phyloP scores from a whole-genome alignment of 2,888 invertebrate species.

The Trisateles emortualis region DNA sequence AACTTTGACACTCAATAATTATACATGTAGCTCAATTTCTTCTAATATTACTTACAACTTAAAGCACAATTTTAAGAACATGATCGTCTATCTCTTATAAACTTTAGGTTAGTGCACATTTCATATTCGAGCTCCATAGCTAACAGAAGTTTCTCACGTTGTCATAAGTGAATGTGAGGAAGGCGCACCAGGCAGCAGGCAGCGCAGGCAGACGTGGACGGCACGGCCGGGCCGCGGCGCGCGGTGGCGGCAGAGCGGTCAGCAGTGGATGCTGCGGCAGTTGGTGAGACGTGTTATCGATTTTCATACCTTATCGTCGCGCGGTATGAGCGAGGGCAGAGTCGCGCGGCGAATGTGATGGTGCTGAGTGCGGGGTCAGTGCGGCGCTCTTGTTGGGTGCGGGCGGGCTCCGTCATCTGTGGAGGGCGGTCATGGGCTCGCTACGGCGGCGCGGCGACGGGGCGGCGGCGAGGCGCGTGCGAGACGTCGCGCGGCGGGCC shows the following conservation, averaged over 20 bases:
- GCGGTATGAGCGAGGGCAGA: constrained; percentile 58
- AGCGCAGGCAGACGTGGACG: constrained; percentile 11
- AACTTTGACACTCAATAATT: too few relatives aligned
- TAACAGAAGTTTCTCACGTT: background rate
- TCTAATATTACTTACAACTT: background rate
- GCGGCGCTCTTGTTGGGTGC: constrained; percentile 70
- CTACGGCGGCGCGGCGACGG: constrained; percentile 54
- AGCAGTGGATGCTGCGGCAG: constrained; percentile 64
- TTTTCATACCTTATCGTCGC: constrained; percentile 77
- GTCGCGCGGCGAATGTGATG: constrained; percentile 62
- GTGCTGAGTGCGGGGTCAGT: constrained; percentile 72
- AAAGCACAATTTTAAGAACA: background rate
- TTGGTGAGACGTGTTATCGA: constrained; percentile 65
- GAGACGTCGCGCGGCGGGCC: constrained; percentile 75
- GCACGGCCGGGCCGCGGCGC: constrained; percentile 21
- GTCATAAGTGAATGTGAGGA: background rate
- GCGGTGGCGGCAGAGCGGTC: constrained; percentile 48
- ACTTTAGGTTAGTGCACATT: background rate
- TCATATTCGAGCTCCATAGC: background rate
- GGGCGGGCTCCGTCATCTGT: constrained; percentile 87
- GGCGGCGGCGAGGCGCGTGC: constrained; percentile 64
- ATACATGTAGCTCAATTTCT: background rate
- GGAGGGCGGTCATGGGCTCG: constrained; percentile 79
- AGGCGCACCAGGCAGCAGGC: background rate
- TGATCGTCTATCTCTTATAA: background rate